Evolutionary conservation across 92 coral and sea anemone genomes (phyloP).

Genomic region (Chrysogorgia sp.): DNA sequence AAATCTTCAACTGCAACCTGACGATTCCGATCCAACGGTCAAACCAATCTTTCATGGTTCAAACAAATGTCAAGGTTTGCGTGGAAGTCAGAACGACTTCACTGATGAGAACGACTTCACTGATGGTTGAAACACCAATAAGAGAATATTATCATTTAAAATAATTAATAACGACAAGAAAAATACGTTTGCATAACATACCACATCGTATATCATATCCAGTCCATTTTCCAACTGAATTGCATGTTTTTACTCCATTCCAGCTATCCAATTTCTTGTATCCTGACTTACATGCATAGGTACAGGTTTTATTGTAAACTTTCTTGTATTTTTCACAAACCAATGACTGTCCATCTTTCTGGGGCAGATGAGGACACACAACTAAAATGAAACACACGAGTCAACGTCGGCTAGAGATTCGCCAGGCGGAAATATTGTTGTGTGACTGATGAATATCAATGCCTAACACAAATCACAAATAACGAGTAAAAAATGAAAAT

Average conservation of each 20-base stretch:
- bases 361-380: not conserved
- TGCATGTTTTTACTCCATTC: not conserved
- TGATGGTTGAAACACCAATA: slow-evolving; percentile 42
- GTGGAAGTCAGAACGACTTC: too few species aligned
- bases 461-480: too few species aligned
- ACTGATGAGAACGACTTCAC: too few species aligned
- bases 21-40: too few species aligned
- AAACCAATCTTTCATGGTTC: too few species aligned
- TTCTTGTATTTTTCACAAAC: not conserved
- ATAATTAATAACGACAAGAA: not conserved
- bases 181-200: not conserved
- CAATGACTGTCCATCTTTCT: not conserved
- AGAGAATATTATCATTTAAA: slow-evolving; percentile 31
- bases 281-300: not conserved
- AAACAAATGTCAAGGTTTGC: too few species aligned
- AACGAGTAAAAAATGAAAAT: too few species aligned
- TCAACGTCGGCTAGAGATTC: too few species aligned
- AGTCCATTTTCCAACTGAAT: not conserved
- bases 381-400: not conserved
- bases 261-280: not conserved
- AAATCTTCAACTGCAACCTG: too few species aligned
- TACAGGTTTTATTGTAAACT: not conserved
- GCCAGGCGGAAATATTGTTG: too few species aligned
- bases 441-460: too few species aligned
- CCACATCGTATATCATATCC: slow-evolving; percentile 8